Evolutionary conservation across 2,797 vertebrate species (phyloP), one percentile per base, ranked within the genome.

Genomic region (Okamejei kenojei): DNA sequence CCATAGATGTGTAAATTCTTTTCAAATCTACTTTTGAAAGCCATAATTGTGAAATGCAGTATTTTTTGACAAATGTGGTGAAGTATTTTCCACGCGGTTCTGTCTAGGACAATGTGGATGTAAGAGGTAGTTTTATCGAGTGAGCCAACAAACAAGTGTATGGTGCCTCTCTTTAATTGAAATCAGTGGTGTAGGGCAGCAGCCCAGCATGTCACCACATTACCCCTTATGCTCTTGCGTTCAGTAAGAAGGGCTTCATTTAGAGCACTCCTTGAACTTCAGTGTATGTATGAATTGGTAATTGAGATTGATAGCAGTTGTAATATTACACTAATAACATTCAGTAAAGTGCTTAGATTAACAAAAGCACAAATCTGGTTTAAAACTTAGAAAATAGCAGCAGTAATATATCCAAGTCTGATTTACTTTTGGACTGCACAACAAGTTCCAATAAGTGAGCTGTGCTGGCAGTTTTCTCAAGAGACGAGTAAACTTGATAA

Each of bases 401-500:
- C 84, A 58, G 74, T 19, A 73, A 29, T 73, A 91, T 71, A 73
- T 90, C 32, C 68, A 90, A 35, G 32, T 32, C 71, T 91, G 21
- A 58, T 74, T 54, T 71, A 3, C 38, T 74, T 13, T 91, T 54
- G 71, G 45, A 76, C 23, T 92, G 65, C 17, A 58, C 35, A 74
- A 45, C 19, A 17, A 74, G 23, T 73, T 91, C 90, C 68, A 74
- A 29, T 9, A n/a, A 13, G 7, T 29, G 71, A 76, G 21, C 38
- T 92, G 26, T 38, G 21, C 71, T 54, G 45, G 45, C 26, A 29
- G 9, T 74, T 74, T 76, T 92, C 90, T 74, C 71, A 4, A 74
- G 71, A 74, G 90, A 58, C 23, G 21, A 92, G 35, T 76, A 92
- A 92, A 92, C 23, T 23, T 92, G 90, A 92, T 74, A 92, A 76